phyloP scores from a whole-genome alignment of 2,888 invertebrate genomes.

The Melipona beecheii region DNA sequence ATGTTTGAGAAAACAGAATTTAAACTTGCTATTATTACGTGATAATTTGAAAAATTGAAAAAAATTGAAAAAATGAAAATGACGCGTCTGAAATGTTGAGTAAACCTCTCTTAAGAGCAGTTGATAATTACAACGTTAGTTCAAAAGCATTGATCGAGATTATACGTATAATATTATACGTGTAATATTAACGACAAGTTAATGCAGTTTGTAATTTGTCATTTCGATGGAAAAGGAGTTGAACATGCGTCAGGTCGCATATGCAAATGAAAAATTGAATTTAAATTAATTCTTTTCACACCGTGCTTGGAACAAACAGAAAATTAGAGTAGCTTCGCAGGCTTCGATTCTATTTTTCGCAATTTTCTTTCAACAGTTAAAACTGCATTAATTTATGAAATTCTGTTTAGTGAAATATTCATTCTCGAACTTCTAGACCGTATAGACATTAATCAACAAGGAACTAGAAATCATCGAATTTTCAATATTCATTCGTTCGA shows the following conservation, averaged over 20 bases:
- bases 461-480: not conserved
- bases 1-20: not conserved
- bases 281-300: too few relatives aligned
- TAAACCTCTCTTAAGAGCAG: too few relatives aligned
- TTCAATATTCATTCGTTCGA: not conserved
- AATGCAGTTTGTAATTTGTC: not conserved
- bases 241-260: not conserved
- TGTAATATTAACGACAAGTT: not conserved
- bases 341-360: too few relatives aligned
- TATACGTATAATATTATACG: not conserved
- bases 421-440: not conserved
- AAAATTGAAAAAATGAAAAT: too few relatives aligned
- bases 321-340: not conserved
- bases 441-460: not conserved
- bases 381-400: not conserved
- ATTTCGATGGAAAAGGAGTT: not conserved
- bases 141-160: not conserved
- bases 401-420: not conserved
- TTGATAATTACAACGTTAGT: not conserved
- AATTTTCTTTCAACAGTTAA: not conserved
- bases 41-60: not conserved
- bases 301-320: not conserved
- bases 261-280: not conserved
- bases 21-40: not conserved
- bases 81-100: too few relatives aligned